Percentiles rank a stretch among this genome's conserved stretches.
phyloP scores from a whole-genome alignment of 2,113 vertebrate species.

The Pyrgilauda ruficollis region DNA sequence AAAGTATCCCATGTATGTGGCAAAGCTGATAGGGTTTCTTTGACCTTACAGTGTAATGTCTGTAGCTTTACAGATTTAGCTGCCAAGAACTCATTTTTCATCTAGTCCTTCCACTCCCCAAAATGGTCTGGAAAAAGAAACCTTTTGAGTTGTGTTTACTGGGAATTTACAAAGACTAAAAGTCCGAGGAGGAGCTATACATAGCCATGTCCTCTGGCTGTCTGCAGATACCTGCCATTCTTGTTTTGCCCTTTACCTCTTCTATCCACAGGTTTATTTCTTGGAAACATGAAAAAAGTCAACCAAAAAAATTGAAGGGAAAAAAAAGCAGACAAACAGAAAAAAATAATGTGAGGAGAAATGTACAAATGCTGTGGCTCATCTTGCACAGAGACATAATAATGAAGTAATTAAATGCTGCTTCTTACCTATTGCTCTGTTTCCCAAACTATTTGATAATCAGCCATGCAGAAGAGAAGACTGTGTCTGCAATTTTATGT shows the following conservation, averaged over 20 bases:
- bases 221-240: neutral
- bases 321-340: neutral
- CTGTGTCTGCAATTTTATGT: neutral
- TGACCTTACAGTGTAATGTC: neutral
- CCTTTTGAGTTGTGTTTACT: neutral
- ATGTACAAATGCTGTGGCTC: neutral
- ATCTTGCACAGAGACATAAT: neutral
- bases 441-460: neutral
- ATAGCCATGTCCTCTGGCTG: neutral
- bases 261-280: neutral
- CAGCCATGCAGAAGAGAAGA: neutral
- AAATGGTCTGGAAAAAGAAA: neutral
- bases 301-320: fast-evolving
- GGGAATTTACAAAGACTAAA: neutral
- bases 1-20: neutral
- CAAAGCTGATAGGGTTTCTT: neutral
- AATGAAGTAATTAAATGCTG: neutral
- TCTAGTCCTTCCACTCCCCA: neutral
- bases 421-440: neutral
- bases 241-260: neutral
- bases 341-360: neutral
- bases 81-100: neutral
- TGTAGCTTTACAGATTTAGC: neutral
- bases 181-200: neutral
- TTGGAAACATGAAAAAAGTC: neutral